phyloP scores from a whole-genome alignment of 2,888 invertebrate genomes.

The Rhorus exstirpatorius region DNA sequence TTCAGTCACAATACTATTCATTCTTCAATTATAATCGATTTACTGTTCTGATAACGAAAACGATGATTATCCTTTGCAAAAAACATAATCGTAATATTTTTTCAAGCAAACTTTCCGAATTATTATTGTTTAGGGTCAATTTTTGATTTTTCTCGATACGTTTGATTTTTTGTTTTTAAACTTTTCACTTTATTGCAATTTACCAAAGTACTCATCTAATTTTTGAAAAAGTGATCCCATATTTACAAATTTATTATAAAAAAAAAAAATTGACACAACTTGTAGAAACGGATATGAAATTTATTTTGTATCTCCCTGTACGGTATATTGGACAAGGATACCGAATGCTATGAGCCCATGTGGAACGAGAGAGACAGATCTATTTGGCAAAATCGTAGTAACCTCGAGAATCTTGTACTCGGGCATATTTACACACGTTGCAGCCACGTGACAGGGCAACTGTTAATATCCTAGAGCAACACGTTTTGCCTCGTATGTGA shows the following conservation, averaged over 20 bases:
- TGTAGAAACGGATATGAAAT: not conserved
- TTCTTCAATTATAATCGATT: too few relatives aligned
- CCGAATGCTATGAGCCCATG: slow-evolving; percentile 33
- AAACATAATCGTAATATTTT: too few relatives aligned
- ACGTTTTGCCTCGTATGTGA: slow-evolving; percentile 70
- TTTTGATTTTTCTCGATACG: not conserved
- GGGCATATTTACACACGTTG: slow-evolving; percentile 63
- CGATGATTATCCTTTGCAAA: too few relatives aligned
- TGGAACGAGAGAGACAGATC: slow-evolving; percentile 47
- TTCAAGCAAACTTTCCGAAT: too few relatives aligned
- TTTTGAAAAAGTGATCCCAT: not conserved
- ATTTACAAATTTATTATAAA: not conserved
- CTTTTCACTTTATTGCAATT: not conserved
- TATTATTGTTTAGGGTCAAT: not conserved
- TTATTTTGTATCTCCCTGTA: slow-evolving; percentile 29
- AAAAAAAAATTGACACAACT: not conserved
- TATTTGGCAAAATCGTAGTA: slow-evolving; percentile 46
- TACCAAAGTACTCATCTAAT: not conserved
- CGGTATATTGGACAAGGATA: slow-evolving; percentile 6
- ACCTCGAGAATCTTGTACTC: slow-evolving; percentile 70
- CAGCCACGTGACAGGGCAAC: slow-evolving; percentile 64
- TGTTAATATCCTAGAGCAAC: slow-evolving; percentile 40
- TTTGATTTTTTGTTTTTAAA: not conserved
- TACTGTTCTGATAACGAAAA: too few relatives aligned
- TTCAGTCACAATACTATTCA: too few relatives aligned